A percentile compares a stretch with the other conserved stretches of the same genome.
phyloP scores from a whole-genome alignment of 1,140 invertebrate genomes.

The Neuroterus valhalla region DNA sequence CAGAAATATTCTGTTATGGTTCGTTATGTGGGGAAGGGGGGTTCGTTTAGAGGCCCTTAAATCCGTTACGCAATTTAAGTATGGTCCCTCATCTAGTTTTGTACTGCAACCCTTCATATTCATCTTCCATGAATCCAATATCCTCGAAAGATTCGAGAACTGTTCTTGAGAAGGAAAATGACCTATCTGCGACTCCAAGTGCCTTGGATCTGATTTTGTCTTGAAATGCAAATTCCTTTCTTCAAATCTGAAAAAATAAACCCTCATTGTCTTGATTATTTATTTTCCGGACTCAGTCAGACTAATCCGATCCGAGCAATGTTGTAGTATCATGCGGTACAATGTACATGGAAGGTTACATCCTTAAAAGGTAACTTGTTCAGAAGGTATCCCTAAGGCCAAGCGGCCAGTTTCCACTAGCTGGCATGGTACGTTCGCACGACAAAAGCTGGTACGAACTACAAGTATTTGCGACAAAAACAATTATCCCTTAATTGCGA shows the following conservation, averaged over 20 bases:
- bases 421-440: not conserved
- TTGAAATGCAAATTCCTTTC: conserved; percentile 24
- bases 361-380: conserved; percentile 61
- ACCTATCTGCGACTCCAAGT: not conserved
- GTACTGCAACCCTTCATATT: too few species aligned
- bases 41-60: too few species aligned
- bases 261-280: conserved; percentile 20
- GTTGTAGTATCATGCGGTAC: not conserved
- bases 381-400: conserved; percentile 23
- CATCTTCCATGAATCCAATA: not conserved
- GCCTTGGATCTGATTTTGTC: conserved; percentile 4
- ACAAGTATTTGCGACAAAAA: not conserved
- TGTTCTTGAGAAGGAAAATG: conserved; percentile 1
- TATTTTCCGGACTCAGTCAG: not conserved
- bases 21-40: too few species aligned
- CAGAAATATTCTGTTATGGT: too few species aligned
- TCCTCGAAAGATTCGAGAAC: not conserved
- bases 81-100: too few species aligned
- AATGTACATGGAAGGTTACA: conserved; percentile 36
- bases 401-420: not conserved
- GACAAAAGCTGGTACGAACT: too few species aligned
- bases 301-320: not conserved
- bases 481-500: not conserved
- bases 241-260: not conserved
- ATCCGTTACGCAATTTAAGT: too few species aligned